Conservation (phyloP, 2,888 invertebrate species). For the Eupeodes luniger region DNA sequence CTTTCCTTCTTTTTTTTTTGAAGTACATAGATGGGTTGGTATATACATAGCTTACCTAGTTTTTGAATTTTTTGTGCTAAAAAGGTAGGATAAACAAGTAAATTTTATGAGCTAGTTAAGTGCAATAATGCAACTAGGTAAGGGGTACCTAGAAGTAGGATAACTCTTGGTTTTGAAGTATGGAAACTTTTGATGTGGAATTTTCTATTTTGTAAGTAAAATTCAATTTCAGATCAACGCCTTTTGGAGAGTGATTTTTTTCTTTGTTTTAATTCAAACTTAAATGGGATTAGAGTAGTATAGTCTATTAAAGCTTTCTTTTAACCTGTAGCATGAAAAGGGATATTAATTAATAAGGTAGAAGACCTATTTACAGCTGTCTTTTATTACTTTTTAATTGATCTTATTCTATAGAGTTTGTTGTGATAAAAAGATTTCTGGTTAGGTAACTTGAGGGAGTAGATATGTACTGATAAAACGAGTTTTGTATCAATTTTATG, state of each 20-base stretch:
- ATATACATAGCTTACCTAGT: not conserved
- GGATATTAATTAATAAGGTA: too few species aligned
- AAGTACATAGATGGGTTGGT: too few species aligned
- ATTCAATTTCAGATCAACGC: conserved; percentile 18
- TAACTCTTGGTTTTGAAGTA: not conserved
- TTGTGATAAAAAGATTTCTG: too few species aligned
- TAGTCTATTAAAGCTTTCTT: not conserved
- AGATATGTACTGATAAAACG: too few species aligned
- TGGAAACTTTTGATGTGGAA: not conserved
- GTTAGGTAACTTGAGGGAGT: too few species aligned
- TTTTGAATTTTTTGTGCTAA: not conserved
- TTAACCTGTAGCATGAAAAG: too few species aligned
- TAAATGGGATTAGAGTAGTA: not conserved
- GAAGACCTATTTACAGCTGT: too few species aligned
- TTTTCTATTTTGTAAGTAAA: not conserved
- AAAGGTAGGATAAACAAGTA: not conserved
- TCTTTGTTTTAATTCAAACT: not conserved
- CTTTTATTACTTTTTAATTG: too few species aligned
- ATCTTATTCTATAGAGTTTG: too few species aligned
- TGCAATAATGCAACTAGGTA: conserved; percentile 9
- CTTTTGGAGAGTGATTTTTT: not conserved
- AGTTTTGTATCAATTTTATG: too few species aligned
- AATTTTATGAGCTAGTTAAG: not conserved
- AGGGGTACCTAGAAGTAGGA: too few species aligned
- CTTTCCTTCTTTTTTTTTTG: not conserved